phyloP scores from a whole-genome alignment of 2,113 vertebrate genomes.

The Urocolius indicus region DNA sequence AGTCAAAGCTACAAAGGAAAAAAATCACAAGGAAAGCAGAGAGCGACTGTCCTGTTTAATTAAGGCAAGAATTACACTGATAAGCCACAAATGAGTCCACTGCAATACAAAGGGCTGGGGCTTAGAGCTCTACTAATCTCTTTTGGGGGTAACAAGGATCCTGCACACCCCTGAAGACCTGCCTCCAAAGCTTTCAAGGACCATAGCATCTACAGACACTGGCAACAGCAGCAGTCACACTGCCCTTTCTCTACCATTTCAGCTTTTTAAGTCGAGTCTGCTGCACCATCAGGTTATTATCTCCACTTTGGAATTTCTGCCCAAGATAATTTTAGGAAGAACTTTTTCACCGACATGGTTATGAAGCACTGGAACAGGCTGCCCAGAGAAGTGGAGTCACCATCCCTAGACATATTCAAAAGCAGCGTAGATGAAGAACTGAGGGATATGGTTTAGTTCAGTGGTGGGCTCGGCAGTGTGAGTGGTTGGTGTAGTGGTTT shows the following conservation, averaged over 20 bases:
- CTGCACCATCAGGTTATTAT: not conserved
- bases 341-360: too few species aligned
- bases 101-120: not conserved
- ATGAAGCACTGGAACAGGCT: too few species aligned
- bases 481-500: too few species aligned
- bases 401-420: too few species aligned
- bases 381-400: too few species aligned
- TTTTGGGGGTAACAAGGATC: not conserved
- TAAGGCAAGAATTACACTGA: not conserved
- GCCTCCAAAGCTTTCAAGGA: not conserved
- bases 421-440: too few species aligned
- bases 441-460: too few species aligned
- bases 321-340: not conserved
- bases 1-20: not conserved
- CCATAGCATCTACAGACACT: not conserved
- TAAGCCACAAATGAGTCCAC: not conserved
- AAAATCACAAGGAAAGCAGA: not conserved
- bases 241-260: not conserved
- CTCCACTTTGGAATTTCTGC: not conserved
- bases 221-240: rapidly evolving
- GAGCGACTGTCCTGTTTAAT: not conserved
- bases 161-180: not conserved
- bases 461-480: too few species aligned
- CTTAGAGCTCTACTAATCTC: not conserved
- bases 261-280: not conserved